A percentile compares a stretch with the other conserved stretches of the same genome.
Conservation (phyloP, 2,888 invertebrate genomes). For the Perdita meconis region DNA sequence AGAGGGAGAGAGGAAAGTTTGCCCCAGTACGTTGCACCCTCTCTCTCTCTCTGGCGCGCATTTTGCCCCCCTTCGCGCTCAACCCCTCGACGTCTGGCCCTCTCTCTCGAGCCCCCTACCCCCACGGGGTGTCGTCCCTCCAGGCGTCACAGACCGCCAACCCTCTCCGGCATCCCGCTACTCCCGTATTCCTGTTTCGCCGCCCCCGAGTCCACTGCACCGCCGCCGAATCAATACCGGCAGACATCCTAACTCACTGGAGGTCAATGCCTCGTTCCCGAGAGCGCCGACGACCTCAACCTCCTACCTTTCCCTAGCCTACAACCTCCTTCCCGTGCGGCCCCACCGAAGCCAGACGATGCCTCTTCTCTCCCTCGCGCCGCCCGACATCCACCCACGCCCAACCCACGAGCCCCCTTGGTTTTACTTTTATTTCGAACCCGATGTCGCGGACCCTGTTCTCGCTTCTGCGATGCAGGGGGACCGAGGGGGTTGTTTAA, state of each 20-base stretch:
- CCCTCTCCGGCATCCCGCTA: slow-evolving; percentile 72
- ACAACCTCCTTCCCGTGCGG: slow-evolving; percentile 73
- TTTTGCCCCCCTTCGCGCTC: slow-evolving; percentile 66
- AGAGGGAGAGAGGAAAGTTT: slow-evolving; percentile 75
- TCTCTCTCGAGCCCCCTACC: slow-evolving; percentile 67
- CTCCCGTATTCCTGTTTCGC: slow-evolving; percentile 77
- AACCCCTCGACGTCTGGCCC: slow-evolving; percentile 46
- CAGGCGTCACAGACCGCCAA: slow-evolving; percentile 64
- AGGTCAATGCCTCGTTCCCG: slow-evolving; percentile 87
- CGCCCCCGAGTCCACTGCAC: slow-evolving; percentile 76
- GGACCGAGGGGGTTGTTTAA: neutral
- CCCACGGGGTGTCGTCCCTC: slow-evolving; percentile 63
- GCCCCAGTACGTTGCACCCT: slow-evolving; percentile 83
- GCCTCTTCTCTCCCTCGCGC: slow-evolving; percentile 20
- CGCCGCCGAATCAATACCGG: slow-evolving; percentile 85
- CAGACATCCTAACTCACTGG: slow-evolving; percentile 85
- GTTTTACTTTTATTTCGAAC: slow-evolving; percentile 37
- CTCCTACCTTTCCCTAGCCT: slow-evolving; percentile 81
- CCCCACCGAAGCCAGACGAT: slow-evolving; percentile 73
- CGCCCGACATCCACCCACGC: neutral
- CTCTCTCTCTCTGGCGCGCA: slow-evolving; percentile 70
- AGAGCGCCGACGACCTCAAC: slow-evolving; percentile 85
- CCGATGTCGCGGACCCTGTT: slow-evolving; percentile 29
- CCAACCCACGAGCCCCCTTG: slow-evolving; percentile 16
- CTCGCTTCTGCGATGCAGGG: neutral